Conservation (phyloP, 1,140 invertebrate species). For the Megalonaias nervosa region DNA sequence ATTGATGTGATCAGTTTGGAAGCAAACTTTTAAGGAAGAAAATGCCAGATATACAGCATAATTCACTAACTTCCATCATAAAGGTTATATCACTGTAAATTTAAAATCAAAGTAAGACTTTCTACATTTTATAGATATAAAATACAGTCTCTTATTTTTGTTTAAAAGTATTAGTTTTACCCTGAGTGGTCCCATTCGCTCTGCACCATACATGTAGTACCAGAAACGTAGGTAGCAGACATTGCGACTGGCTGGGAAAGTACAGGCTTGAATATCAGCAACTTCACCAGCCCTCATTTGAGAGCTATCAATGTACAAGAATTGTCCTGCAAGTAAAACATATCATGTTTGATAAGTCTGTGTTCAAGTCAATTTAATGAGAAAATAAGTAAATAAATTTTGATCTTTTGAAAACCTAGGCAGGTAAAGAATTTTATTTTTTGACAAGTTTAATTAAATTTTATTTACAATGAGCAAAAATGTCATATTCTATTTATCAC, state of each 20-base stretch:
- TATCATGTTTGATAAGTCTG: not conserved
- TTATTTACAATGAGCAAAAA: too few relatives aligned
- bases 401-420: too few relatives aligned
- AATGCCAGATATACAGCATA: too few relatives aligned
- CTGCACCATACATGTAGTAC: conserved; percentile 64
- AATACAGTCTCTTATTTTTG: not conserved
- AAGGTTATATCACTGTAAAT: too few relatives aligned
- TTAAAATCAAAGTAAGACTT: too few relatives aligned
- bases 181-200: conserved; percentile 55
- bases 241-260: conserved; percentile 51
- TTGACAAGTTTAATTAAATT: too few relatives aligned
- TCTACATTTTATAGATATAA: not conserved
- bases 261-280: conserved; percentile 49
- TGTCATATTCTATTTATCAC: too few relatives aligned
- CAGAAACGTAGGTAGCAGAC: conserved; percentile 61
- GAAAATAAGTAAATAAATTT: too few relatives aligned
- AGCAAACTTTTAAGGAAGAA: too few relatives aligned
- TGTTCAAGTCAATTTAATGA: not conserved
- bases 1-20: too few relatives aligned
- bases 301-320: conserved; percentile 52
- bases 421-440: too few relatives aligned
- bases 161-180: conserved; percentile 33
- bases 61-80: too few relatives aligned
- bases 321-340: conserved; percentile 38
- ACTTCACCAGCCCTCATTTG: conserved; percentile 42